Evolutionary conservation across 2,113 vertebrate species (phyloP).

Genomic region (Seriola quinqueradiata): DNA sequence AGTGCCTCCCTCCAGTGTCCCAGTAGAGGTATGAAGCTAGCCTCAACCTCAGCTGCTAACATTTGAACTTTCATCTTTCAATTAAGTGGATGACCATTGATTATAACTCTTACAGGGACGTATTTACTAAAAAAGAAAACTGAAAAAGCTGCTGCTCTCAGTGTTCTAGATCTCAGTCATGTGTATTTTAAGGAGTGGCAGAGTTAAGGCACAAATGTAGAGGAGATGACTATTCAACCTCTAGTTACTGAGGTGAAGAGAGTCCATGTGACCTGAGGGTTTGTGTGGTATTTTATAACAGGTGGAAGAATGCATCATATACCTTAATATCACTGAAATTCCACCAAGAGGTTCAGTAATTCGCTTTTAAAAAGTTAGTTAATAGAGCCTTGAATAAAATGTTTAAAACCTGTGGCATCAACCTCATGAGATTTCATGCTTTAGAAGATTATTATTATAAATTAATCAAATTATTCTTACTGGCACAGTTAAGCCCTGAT

Average conservation of each 20-base stretch:
- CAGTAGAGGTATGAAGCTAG: slow-evolving; percentile 87
- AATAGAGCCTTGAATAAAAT: no score
- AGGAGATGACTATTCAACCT: background rate
- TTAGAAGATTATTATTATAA: background rate
- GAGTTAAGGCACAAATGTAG: background rate
- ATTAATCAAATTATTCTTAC: no score
- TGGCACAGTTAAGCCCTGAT: background rate
- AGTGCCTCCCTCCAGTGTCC: slow-evolving; percentile 89
- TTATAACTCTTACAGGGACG: background rate
- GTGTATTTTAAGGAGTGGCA: slow-evolving; percentile 7
- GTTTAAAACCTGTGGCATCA: no score
- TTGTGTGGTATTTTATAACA: no score
- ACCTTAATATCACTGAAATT: no score
- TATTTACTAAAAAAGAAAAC: slow-evolving; percentile 7
- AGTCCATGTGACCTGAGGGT: no score
- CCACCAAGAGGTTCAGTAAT: no score
- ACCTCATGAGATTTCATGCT: background rate
- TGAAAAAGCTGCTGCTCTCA: background rate
- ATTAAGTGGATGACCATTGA: background rate
- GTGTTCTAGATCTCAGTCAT: background rate
- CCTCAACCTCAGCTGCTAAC: slow-evolving; percentile 26
- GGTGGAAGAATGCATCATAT: no score
- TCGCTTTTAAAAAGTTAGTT: no score
- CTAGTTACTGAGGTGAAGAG: background rate
- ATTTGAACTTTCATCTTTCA: background rate